phyloP scores from a whole-genome alignment of 2,797 vertebrate species.

The Trachops cirrhosus region DNA sequence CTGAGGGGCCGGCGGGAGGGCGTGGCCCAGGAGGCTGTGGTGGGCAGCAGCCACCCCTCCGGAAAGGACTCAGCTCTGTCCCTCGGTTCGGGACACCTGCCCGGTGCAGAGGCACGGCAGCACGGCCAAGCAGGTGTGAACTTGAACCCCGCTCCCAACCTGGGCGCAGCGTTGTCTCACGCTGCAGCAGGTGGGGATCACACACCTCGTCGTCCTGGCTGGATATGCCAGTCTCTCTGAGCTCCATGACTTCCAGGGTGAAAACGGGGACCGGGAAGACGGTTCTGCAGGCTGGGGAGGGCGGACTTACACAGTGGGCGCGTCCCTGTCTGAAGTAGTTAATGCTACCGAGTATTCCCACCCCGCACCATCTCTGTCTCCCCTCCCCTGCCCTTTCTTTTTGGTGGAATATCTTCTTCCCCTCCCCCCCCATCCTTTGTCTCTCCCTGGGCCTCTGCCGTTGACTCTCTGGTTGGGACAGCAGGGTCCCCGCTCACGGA shows the following conservation, averaged over 20 bases:
- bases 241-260: not conserved
- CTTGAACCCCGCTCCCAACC: not conserved
- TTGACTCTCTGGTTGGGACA: not conserved
- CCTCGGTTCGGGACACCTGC: not conserved
- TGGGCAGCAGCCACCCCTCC: too few relatives aligned
- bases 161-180: rapidly evolving
- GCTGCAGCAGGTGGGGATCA: rapidly evolving
- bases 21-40: rapidly evolving
- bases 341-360: not conserved
- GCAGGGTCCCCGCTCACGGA: not conserved
- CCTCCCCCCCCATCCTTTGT: not conserved
- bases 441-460: not conserved
- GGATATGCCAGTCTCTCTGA: not conserved
- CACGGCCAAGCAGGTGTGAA: not conserved
- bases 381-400: too few relatives aligned
- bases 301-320: not conserved
- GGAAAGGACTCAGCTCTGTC: not conserved
- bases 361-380: not conserved
- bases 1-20: rapidly evolving
- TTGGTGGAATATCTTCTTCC: too few relatives aligned
- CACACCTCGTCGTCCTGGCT: not conserved
- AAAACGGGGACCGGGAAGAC: not conserved
- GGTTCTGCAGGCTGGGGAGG: not conserved
- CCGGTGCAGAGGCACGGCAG: not conserved
- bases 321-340: not conserved